These are phyloP conservation scores for Ctenochaetus hawaiiensis DNA, from an alignment of 2,797 vertebrate genomes.

Conservation along the genomic window DNA sequence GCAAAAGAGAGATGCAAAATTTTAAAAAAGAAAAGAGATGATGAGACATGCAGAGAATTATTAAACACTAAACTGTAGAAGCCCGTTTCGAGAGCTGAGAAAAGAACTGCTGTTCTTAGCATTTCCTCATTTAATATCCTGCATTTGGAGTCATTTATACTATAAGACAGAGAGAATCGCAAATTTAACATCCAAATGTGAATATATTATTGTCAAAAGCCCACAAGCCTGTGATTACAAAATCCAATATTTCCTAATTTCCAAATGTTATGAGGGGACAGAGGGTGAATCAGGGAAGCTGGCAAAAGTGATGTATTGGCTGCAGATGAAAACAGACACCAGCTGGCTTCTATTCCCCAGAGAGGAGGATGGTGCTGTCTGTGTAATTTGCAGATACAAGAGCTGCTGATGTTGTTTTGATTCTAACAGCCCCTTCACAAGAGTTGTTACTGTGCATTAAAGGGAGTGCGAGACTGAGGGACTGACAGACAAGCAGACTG, in stretches of 20 bases:
- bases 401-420: constrained; percentile 86
- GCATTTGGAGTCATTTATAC: constrained; percentile 63
- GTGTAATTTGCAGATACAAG: constrained; percentile 88
- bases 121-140: constrained; percentile 61
- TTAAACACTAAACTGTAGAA: constrained; percentile 54
- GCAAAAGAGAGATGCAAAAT: constrained; percentile 37
- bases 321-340: constrained; percentile 88
- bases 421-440: constrained; percentile 86
- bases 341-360: constrained; percentile 86
- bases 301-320: constrained; percentile 86
- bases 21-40: constrained; percentile 31
- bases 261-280: constrained; percentile 80
- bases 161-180: constrained; percentile 51
- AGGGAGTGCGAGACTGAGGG: constrained; percentile 75
- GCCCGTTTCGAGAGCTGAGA: constrained; percentile 47
- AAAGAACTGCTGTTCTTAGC: constrained; percentile 46
- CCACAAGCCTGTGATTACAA: constrained; percentile 72
- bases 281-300: constrained; percentile 78
- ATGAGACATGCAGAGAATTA: constrained; percentile 55
- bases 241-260: constrained; percentile 83
- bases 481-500: constrained; percentile 68
- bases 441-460: constrained; percentile 85
- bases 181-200: constrained; percentile 62
- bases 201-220: constrained; percentile 73
- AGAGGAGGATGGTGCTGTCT: constrained; percentile 79